Evolutionary conservation across 2,888 invertebrate genomes (phyloP).

Genomic region (Aspidapion aeneum): DNA sequence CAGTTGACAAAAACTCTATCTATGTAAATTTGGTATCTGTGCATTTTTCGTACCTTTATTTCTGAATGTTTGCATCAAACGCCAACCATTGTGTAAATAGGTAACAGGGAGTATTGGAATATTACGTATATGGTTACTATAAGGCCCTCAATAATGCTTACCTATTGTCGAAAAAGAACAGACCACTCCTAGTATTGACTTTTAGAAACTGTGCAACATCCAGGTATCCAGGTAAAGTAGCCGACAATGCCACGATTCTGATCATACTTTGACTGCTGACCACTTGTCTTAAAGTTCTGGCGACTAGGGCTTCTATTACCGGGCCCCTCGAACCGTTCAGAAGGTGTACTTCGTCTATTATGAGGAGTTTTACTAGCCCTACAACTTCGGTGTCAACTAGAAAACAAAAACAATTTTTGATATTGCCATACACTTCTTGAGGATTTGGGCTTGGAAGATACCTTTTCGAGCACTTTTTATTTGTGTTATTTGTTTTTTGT

Average conservation of each 20-base stretch:
- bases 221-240: constrained; percentile 95
- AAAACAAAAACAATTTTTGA: constrained; percentile 30
- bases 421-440: constrained; percentile 5
- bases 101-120: too few species aligned
- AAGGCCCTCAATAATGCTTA: constrained; percentile 87
- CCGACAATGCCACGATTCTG: constrained; percentile 93
- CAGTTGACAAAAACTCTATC: too few species aligned
- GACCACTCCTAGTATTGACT: constrained; percentile 87
- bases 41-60: too few species aligned
- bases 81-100: too few species aligned
- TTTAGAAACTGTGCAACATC: constrained; percentile 94
- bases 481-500: too few species aligned
- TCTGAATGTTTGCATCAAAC: too few species aligned
- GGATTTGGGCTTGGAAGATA: neutral
- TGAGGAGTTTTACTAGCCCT: constrained; percentile 86
- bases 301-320: constrained; percentile 95
- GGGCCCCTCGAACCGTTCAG: constrained; percentile 97
- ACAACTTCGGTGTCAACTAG: constrained; percentile 83
- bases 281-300: constrained; percentile 89
- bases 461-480: neutral
- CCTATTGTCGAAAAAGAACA: constrained; percentile 92
- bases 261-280: constrained; percentile 93
- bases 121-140: too few species aligned
- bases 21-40: too few species aligned
- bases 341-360: constrained; percentile 96